Base-by-base conservation (phyloP, 2,797 vertebrate genomes). In the Mormyrops attenuatus region DNA sequence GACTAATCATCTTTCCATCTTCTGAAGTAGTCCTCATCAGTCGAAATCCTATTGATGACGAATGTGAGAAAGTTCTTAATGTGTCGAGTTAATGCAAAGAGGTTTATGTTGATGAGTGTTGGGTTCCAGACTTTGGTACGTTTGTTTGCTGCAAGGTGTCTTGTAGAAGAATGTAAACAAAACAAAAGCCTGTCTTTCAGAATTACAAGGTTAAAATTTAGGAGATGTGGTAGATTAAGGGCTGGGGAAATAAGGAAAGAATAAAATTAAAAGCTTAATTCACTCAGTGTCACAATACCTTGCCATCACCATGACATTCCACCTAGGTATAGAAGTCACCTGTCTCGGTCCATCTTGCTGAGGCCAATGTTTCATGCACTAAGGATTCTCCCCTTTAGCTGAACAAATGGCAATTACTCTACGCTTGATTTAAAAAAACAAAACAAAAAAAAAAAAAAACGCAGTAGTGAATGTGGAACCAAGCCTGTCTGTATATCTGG, bases 401-500 rank as follows among this genome's bases (percentile, higher is more conserved):
- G 97, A 98, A 97, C 96, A 97, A 97, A 97, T 93, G 96, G 96
- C 97, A 96, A 96, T 98, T 97, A 96, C 96, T 97, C 97, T 97
- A 95, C 95, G 97, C 98, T 98, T 98, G 96, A 96, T 93, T 92
- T 44, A 82, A 82, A 82, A 82, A 47, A 82, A 44, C 47, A 93
- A 93, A 82, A 77, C 2, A 7, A 3, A 93, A 92, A 92, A 93
- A 93, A 93, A 96, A 93, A 93, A 92, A 91, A 95, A 96, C 95
- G 96, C 98, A 97, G 97, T 98, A 97, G 98, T 99, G 98, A 98
- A 97, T 97, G 97, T 98, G 97, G 97, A 98, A 96, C 96, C 94
- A 96, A 98, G 97, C 97, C 97, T 98, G 97, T 99, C 97, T 99
- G 98, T 99, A 97, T 98, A 98, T 98, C 98, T 98, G 97, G 97